Evolutionary conservation across 2,113 vertebrate genomes (phyloP), one percentile per base, ranked within the genome.

Genomic region (Oxyura jamaicensis): DNA sequence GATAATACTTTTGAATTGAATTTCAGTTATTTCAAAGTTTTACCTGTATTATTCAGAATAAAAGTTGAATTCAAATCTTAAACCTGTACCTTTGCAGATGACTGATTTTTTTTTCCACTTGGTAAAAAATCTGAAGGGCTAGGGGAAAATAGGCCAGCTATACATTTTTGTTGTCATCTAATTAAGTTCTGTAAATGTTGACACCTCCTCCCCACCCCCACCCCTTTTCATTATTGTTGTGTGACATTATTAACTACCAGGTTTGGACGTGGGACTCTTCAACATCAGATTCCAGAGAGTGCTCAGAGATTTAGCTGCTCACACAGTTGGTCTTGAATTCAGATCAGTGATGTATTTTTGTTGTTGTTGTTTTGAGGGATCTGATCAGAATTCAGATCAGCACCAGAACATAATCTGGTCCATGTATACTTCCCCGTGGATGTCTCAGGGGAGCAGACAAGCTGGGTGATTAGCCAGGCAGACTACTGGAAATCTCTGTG

Each of bases 151-250:
- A 83, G 33, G 25, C 11, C 68, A 66, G 58, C 33, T 48, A 39
- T 91, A 96, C 81, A 92, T 96, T 98, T 95, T 95, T 96, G 65
- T 97, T 95, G 91, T 97, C 96, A 94, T 98, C 95, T 85, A 98
- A 96, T 94, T 98, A 97, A 62, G 92, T 69, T 83, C 94, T 96
- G 42, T 93, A 97, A 60, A 88, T 25, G 88, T 58, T 48, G 91
- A 14, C n/a, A 94, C 66, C 33, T 7, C 0, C 3, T 67, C 19
- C 65, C 14, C 13, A 48, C 96, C 93, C 14, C 33, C 1, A 50
- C 14, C 14, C 15, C 16, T 26, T 98, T 97, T 89, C 96, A 91
- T 92, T 97, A 97, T n/a, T 93, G 93, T 48, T 98, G 93, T 59
- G 55, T 95, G 83, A 97, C 95, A 41, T 95, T 95, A 90, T 74